phyloP scores from a whole-genome alignment of 2,888 invertebrate species.

The Eilema depressum region DNA sequence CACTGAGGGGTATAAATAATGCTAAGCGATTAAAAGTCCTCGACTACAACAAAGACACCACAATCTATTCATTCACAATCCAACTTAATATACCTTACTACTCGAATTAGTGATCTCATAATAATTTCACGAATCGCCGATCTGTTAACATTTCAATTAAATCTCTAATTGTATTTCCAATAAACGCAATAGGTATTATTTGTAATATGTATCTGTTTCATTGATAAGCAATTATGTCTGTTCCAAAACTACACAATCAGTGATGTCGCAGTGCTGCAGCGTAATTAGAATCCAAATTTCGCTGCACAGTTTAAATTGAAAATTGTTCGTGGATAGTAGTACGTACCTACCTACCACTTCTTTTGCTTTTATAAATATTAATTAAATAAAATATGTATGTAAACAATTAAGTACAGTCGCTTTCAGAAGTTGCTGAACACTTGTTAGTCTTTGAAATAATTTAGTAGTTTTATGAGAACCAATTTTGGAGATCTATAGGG shows the following conservation, averaged over 20 bases:
- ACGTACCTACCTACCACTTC: too few species aligned
- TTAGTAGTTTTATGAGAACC: too few species aligned
- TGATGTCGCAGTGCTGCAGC: background rate
- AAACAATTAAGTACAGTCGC: too few species aligned
- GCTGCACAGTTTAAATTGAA: background rate
- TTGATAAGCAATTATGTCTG: slow-evolving; percentile 7
- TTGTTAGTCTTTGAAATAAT: too few species aligned
- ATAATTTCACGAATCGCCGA: background rate
- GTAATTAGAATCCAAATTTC: slow-evolving; percentile 8
- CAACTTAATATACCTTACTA: background rate
- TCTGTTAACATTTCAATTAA: slow-evolving; percentile 2
- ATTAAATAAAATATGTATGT: too few species aligned
- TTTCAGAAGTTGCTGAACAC: too few species aligned
- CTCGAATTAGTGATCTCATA: background rate
- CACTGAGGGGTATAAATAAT: background rate
- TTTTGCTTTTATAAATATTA: background rate
- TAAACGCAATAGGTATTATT: background rate
- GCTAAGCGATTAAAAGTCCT: background rate
- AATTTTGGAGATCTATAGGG: too few species aligned
- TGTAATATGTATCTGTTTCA: background rate
- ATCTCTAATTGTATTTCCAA: background rate
- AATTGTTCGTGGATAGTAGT: background rate
- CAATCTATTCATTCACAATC: background rate
- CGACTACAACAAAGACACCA: background rate
- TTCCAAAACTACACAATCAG: background rate